Base-by-base conservation (phyloP, 2,797 vertebrate species). In the Melanotaenia pygmaea region DNA sequence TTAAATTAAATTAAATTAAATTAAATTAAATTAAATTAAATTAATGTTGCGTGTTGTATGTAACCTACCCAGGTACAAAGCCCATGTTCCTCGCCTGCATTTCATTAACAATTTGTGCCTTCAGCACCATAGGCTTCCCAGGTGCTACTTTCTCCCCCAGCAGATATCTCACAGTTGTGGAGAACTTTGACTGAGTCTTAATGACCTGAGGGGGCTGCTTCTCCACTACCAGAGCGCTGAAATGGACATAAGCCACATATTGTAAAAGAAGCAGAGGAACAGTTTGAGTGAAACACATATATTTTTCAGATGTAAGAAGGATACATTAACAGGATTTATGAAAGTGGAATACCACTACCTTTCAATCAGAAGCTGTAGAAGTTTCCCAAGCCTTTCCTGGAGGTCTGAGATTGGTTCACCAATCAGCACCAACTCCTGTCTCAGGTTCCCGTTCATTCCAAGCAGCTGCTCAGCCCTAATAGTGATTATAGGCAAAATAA, bases 111-210 rank as follows among this genome's bases (percentile, higher is more conserved):
- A 99, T 97, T 74, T 97, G 96, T 0, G 97, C 97, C 59, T 92
- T 95, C 82, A 99, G 93, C 53, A 94, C 3, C 0, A 95, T 95
- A 30, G 96, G 95, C 74, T 96, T 97, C 70, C 96, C 93, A 0
- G 94, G 89, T 4, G 94, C 86, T 47, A 98, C 88, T 81, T 87
- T 95, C 5, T 96, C 94, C 22, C 98, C 98, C 80, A 99, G 91
- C 72, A 99, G 91, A 85, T 97, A 98, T 72, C 96, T 94, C n/a
- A 98, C 93, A 0, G 94, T 96, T 0, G 96, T 96, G 86, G 96
- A 96, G 89, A 98, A 99, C 91, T 98, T 99, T 67, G 97, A 98
- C 86, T 99, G 98, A n/a, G 98, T 99, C 92, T 99, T 99, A 77
- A 99, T 95, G 86, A 99, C 98, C 85, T 99, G 98, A 0, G 97